Evolutionary conservation across 2,888 invertebrate species (phyloP).

Genomic region (Noctua janthe): DNA sequence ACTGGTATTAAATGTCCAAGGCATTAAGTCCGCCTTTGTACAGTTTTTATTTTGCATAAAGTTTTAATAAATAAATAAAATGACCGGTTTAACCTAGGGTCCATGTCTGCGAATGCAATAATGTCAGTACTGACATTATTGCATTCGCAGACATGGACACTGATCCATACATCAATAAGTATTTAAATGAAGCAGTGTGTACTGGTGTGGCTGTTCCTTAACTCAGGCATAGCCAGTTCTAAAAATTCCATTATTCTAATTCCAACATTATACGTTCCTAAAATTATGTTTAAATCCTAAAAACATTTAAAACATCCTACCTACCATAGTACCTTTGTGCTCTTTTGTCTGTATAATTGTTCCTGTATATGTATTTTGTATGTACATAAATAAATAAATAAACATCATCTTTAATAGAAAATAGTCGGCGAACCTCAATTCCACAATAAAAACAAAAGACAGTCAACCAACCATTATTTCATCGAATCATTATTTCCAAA

Average conservation of each 20-base stretch:
- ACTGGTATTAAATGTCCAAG: too few relatives aligned
- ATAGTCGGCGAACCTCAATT: neutral
- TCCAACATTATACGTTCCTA: neutral
- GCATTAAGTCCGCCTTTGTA: too few relatives aligned
- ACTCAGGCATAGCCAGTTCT: neutral
- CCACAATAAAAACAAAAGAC: neutral
- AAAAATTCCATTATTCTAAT: neutral
- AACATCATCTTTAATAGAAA: neutral
- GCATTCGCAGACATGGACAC: neutral
- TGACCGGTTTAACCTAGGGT: neutral
- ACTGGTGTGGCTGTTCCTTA: neutral
- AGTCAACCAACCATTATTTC: neutral
- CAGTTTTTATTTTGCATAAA: too few relatives aligned
- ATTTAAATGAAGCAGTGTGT: neutral
- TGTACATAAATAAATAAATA: too few relatives aligned
- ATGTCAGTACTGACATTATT: neutral
- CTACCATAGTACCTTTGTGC: too few relatives aligned
- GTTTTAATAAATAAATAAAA: neutral
- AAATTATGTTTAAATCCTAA: neutral
- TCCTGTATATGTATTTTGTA: too few relatives aligned
- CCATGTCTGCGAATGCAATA: too few relatives aligned
- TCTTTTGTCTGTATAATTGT: too few relatives aligned
- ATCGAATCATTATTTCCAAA: constrained; percentile 23
- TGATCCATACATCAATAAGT: neutral
- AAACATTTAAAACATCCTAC: neutral